Base-by-base conservation (phyloP, 2,888 invertebrate species). In the Elegia similella region DNA sequence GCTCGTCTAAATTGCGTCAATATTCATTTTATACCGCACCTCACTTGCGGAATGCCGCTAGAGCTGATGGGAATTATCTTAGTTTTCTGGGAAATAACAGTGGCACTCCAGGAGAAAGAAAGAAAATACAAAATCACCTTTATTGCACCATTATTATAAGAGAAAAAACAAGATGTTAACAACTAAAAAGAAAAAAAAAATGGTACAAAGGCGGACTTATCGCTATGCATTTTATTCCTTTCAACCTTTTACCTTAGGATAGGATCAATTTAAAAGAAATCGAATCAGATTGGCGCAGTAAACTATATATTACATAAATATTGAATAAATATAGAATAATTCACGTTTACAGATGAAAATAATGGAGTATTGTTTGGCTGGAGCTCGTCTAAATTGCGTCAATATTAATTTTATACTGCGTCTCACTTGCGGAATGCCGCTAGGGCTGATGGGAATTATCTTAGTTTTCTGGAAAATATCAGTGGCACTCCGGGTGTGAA, bases 321-420 rank as follows among this genome's bases (percentile, higher is more conserved):
- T 32, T 1, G 7, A n/a, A n/a, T n/a, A n/a, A n/a, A n/a, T n/a
- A n/a, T n/a, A n/a, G n/a, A n/a, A n/a, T 56, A 56, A 48, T 48
- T 56, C 56, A 56, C 23, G 42, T 56, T 56, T 47, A 48, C 56
- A 56, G 42, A 48, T 56, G 42, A 42, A 30, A 56, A 56, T 42
- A 48, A 56, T 48, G 42, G 38, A 30, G 56, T 48, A 48, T 48
- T 48, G 56, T 56, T 55, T 48, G 42, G 42, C 30, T 42, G 56
- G 15, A 38, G 23, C 54, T n/a, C 30, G 38, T 50, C 54, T 15
- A 57, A 55, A 60, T 62, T 58, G 62, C 58, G 60, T 62, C 59
- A 58, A 62, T 68, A 69, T 60, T 66, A 67, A 72, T 69, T 72
- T 74, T 60, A 69, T 70, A 69, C 66, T 65, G 60, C 66, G 55